Evolutionary conservation across 2,888 invertebrate genomes (phyloP), one percentile per base, ranked within the genome.

Genomic region (Lathronympha strigana): DNA sequence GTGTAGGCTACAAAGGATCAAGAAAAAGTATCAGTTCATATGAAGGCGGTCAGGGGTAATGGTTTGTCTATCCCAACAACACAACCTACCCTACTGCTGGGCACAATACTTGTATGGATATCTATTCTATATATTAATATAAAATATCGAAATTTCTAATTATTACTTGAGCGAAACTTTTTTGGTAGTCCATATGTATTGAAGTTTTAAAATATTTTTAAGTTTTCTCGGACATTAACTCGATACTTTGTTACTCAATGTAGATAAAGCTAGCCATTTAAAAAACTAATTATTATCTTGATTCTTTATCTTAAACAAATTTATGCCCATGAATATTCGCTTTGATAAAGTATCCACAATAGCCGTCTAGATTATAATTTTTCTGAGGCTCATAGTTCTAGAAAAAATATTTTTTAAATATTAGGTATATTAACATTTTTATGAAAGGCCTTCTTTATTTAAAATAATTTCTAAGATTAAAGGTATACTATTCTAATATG

Each of bases 401-500:
- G 21, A 54, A 33, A 54, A 17, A 54, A 38, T 23, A 25, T 31
- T 13, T 31, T 33, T 19, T 51, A n/a, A n/a, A n/a, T n/a, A n/a
- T 51, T 13, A 33, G 33, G 5, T 50, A 51, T 53, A 38, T 23
- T 54, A 36, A 9, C 8, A n/a, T 31, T 21, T 53, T 33, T 28
- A n/a, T n/a, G n/a, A 28, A 28, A 43, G 28, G 40, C 6, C 19
- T 28, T 40, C n/a, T 63, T 47, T 28, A 2, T 49, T 38, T 19
- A 45, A 11, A 38, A 17, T 45, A 15, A 19, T 49, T 38, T 36
- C 53, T 25, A 43, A 50, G 43, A 43, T 64, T 51, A 51, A 23
- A 38, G 72, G 72, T 74, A 74, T 80, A 78, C 78, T 81, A 79
- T 68, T 67, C 63, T 67, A 70, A 67, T 68, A 70, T 67, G 67